phyloP scores from a whole-genome alignment of 1,140 invertebrate species.

The Drosophila prosaltans region DNA sequence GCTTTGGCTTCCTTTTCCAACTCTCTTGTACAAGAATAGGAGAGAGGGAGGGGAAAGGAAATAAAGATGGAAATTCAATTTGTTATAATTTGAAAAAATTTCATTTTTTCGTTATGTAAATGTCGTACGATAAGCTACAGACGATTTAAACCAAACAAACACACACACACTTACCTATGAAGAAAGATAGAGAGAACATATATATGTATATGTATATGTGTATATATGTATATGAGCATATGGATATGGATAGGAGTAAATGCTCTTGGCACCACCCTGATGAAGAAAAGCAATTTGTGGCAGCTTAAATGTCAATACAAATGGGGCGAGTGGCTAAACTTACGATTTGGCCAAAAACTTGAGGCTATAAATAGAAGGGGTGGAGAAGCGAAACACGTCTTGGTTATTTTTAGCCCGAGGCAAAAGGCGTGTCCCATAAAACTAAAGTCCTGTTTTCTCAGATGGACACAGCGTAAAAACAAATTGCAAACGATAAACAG shows the following conservation, averaged over 20 bases:
- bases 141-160: constrained; percentile 22
- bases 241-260: constrained; percentile 24
- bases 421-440: constrained; percentile 57
- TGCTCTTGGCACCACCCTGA: constrained; percentile 28
- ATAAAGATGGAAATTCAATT: constrained; percentile 64
- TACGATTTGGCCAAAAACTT: constrained; percentile 42
- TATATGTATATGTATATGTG: constrained; percentile 6
- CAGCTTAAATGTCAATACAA: constrained; percentile 75
- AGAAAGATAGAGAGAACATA: neutral
- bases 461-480: constrained; percentile 68
- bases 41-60: neutral
- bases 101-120: constrained; percentile 76
- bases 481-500: constrained; percentile 78
- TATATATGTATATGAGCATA: constrained; percentile 32
- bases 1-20: constrained; percentile 1
- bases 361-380: constrained; percentile 61
- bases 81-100: constrained; percentile 81
- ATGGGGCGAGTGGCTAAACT: constrained; percentile 18
- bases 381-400: constrained; percentile 48
- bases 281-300: constrained; percentile 71
- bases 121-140: constrained; percentile 59
- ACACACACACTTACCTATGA: constrained; percentile 1
- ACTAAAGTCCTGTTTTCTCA: constrained; percentile 63
- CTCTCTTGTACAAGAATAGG: too few relatives aligned
- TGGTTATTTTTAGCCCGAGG: constrained; percentile 56